phyloP scores from a whole-genome alignment of 2,113 vertebrate species.

The Cheilinus undulatus region DNA sequence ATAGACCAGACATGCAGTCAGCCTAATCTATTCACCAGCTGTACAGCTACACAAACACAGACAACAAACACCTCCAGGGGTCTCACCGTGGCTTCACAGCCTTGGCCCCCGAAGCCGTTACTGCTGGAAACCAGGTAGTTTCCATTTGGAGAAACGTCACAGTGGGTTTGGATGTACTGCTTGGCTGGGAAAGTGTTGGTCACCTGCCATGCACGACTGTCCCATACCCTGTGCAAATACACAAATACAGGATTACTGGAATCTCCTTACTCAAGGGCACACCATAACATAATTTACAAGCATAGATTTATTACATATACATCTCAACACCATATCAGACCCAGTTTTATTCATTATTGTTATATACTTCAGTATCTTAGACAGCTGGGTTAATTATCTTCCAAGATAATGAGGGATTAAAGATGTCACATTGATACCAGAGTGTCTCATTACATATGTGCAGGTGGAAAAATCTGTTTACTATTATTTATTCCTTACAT shows the following conservation, averaged over 20 bases:
- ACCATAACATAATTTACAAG: background rate
- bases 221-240: constrained; percentile 89
- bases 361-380: too few species aligned
- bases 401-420: too few species aligned
- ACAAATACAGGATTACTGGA: background rate
- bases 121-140: constrained; percentile 90
- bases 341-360: too few species aligned
- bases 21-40: background rate
- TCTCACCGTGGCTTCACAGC: constrained; percentile 93
- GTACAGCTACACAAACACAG: background rate
- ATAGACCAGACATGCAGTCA: background rate
- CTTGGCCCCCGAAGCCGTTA: constrained; percentile 90
- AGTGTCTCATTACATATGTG: too few species aligned
- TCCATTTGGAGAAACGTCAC: constrained; percentile 89
- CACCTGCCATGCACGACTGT: constrained; percentile 90
- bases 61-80: background rate
- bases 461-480: too few species aligned
- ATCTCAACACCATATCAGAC: background rate
- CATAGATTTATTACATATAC: too few species aligned
- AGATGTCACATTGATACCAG: too few species aligned
- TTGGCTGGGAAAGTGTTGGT: constrained; percentile 91
- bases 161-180: constrained; percentile 95
- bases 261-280: constrained; percentile 3
- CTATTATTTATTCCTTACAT: too few species aligned
- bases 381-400: too few species aligned